Evolutionary conservation across 2,888 invertebrate species (phyloP).

Genomic region (Drosophila phalerata): DNA sequence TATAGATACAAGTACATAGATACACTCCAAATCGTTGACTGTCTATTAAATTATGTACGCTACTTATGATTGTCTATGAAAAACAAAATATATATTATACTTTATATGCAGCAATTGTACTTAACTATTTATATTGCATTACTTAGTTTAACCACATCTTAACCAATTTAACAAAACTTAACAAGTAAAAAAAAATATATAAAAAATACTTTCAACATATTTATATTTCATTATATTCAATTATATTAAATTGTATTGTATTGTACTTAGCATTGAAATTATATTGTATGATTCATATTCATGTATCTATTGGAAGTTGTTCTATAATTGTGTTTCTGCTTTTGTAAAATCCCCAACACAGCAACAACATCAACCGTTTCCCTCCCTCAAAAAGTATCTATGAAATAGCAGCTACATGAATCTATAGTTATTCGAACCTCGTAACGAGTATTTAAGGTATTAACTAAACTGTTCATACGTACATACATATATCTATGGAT

Average conservation of each 20-base stretch:
- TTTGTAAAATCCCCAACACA: constrained; percentile 18
- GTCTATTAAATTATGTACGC: constrained; percentile 63
- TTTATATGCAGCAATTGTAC: constrained; percentile 56
- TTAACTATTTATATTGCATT: constrained; percentile 51
- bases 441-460: constrained; percentile 28
- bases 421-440: constrained; percentile 5
- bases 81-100: constrained; percentile 28
- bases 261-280: constrained; percentile 55
- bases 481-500: constrained; percentile 13
- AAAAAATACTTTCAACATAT: constrained; percentile 33
- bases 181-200: not conserved
- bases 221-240: constrained; percentile 21
- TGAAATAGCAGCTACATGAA: constrained; percentile 29
- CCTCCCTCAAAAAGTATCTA: constrained; percentile 1
- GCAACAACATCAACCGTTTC: constrained; percentile 6
- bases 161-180: constrained; percentile 34
- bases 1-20: constrained; percentile 18
- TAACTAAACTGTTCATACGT: constrained; percentile 28
- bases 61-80: constrained; percentile 71
- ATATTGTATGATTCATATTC: constrained; percentile 29
- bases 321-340: constrained; percentile 39
- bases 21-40: constrained; percentile 47
- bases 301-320: constrained; percentile 37
- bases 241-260: constrained; percentile 43
- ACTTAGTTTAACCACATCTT: constrained; percentile 51